Base-by-base conservation (phyloP, 2,113 vertebrate species). In the Equus przewalskii region DNA sequence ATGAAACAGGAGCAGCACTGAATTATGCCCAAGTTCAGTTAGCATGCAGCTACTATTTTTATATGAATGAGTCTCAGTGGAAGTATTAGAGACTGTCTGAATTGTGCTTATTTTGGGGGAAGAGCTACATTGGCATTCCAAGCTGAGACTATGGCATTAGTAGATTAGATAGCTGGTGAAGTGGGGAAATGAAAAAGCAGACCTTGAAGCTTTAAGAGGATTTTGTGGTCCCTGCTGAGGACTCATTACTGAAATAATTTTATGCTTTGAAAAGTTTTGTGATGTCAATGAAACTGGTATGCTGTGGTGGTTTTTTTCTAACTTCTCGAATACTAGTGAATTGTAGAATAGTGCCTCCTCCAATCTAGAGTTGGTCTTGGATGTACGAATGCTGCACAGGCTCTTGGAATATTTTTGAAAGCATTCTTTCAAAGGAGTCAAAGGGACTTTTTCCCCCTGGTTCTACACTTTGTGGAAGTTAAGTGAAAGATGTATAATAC, bases 401-500 rank as follows among this genome's bases (percentile, higher is more conserved):
- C 21, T 65, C 28, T 80, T 2, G 0, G 11, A 83, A n/a, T 84
- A 41, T 75, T 81, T 64, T 88, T 75, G 58, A 7, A 73, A 88
- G 41, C 5, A 14, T 69, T 81, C 60, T 64, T 92, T 92, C 26
- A 41, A 28, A 80, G 44, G 46, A 85, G 36, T 60, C 30, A 86
- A 73, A 92, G 36, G 28, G 62, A 87, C n/a, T 51, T 76, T 41
- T n/a, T 5, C 4, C 15, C 13, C 12, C 28, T 30, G 28, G 30
- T 56, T 36, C n/a, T 92, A 21, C 58, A 58, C 44, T 86, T 94
- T 92, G 8, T 56, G 28, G 60, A 86, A 81, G 84, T 91, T 85
- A 89, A 94, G 51, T 81, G 65, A 86, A 82, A 70, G 58, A 78
- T 56, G 24, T 24, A 7, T 75, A 76, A 26, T 51, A 56, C 36